Evolutionary conservation across 2,888 invertebrate species (phyloP).

Genomic region (Formica aserva): DNA sequence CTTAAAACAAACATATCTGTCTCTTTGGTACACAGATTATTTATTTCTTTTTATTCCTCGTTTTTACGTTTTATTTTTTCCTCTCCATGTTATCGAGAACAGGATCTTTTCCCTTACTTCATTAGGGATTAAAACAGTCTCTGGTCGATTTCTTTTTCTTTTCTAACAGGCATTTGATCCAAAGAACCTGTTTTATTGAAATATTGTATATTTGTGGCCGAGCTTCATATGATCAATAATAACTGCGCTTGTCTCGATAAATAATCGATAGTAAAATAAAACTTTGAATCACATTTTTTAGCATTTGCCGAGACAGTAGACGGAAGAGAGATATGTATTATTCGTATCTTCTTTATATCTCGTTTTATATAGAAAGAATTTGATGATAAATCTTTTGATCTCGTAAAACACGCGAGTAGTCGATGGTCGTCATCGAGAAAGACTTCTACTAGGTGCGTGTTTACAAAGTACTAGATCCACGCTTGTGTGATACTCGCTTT

Average conservation of each 20-base stretch:
- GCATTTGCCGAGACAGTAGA: background rate
- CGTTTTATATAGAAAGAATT: background rate
- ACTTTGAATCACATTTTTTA: background rate
- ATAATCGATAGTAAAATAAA: background rate
- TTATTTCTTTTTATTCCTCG: background rate
- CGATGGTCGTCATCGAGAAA: background rate
- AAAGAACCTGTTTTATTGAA: background rate
- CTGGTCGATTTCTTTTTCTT: background rate
- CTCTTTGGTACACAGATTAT: background rate
- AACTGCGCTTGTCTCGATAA: background rate
- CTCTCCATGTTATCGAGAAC: background rate
- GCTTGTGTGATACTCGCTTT: background rate
- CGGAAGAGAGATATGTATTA: background rate
- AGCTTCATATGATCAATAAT: background rate
- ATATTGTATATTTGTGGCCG: background rate
- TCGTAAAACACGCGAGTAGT: background rate
- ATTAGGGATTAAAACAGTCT: slow-evolving; percentile 1
- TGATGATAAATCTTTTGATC: background rate
- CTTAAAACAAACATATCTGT: background rate
- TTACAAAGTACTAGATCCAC: background rate
- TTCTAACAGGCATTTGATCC: background rate
- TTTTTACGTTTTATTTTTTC: background rate
- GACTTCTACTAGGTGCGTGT: background rate
- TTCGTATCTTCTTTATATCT: background rate
- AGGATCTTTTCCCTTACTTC: background rate